These are phyloP conservation scores for Macrosiphum euphorbiae DNA, from an alignment of 2,888 invertebrate species.

Conservation along the genomic window DNA sequence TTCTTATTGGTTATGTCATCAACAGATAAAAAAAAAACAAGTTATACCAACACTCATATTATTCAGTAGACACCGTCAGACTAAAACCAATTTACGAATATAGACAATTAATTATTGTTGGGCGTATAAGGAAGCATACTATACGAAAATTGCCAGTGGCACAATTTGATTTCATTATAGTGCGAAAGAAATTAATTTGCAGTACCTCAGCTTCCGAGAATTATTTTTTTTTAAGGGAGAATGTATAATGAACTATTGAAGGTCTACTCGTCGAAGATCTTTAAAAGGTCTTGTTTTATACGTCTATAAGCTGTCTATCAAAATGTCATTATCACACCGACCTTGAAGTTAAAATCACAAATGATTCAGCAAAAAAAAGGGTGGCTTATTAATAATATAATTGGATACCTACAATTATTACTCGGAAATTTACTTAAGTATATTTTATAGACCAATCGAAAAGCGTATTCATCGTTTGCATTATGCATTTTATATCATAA, in stretches of 20 bases:
- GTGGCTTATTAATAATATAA: neutral
- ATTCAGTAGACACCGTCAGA: neutral
- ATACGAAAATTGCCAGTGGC: neutral
- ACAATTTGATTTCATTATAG: neutral
- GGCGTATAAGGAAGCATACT: neutral
- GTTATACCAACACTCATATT: neutral
- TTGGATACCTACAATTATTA: neutral
- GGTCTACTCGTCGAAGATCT: neutral
- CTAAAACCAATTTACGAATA: neutral
- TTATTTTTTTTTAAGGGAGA: neutral
- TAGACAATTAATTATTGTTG: neutral
- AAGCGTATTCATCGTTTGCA: neutral
- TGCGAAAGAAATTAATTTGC: neutral
- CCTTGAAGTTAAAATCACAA: neutral
- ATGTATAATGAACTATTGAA: neutral
- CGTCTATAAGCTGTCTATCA: neutral
- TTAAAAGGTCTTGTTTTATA: neutral
- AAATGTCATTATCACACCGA: neutral
- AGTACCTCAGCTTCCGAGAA: neutral
- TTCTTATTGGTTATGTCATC: neutral
- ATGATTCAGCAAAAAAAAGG: neutral
- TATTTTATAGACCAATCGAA: neutral
- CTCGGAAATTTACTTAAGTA: neutral
- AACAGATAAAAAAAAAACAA: neutral
- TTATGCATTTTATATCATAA: neutral